Evolutionary conservation across 2,888 invertebrate species (phyloP), one percentile per base, ranked within the genome.

Genomic region (Agapostemon virescens): DNA sequence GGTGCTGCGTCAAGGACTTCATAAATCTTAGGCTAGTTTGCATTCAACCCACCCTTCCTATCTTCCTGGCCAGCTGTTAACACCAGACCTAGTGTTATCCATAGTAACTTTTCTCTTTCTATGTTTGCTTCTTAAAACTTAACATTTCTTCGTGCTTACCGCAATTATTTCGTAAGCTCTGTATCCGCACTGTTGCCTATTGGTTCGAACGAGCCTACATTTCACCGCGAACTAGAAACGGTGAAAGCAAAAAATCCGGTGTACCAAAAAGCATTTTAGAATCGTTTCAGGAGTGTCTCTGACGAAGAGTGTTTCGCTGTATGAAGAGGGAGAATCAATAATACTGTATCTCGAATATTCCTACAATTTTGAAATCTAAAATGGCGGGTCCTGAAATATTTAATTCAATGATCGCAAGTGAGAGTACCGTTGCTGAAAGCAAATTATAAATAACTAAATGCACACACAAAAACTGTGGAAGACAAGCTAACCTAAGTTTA

Each of bases 221-320:
- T 33, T 38, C 23, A 11, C 11, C 20, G 38, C n/a, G 3, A 38
- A 33, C 33, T 6, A n/a, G 49, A 61, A 40, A 67, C 38, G 26
- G 30, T 23, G 38, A 15, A 26, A 55, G 67, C 58, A 49, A 61
- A 20, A 68, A 49, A 20, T 7, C 5, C 38, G 15, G 7, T 55
- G 49, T n/a, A 26, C 42, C 33, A 42, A 74, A 55, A 64, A 23
- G 38, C 55, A 42, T 45, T 77, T 23, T 30, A 40, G 74, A 38
- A 66, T 36, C 42, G 42, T 45, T 26, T n/a, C 71, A 49, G 20
- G 4, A 75, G 38, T 13, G 72, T 17, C n/a, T 40, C 30, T 9
- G 17, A 33, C 36, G 33, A 26, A 68, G 11, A 30, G 23, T 15
- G 55, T 66, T 70, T 49, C 66, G 61, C 52, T 4, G 23, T 23